A percentile compares a stretch with the other conserved stretches of the same genome.
phyloP scores from a whole-genome alignment of 2,113 vertebrate species.

The Mus musculus region GRCm39 chr15:26441501-26442000 shows the following conservation, averaged over 20 bases:
- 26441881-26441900: background rate
- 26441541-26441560: background rate
- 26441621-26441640: background rate
- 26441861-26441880: background rate
- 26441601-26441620: background rate
- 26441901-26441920: background rate
- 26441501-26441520: background rate
- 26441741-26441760: background rate
- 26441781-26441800: background rate
- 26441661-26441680: background rate
- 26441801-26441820: background rate
- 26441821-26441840: background rate
- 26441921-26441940: background rate
- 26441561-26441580: background rate
- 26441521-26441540: background rate
- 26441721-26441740: background rate
- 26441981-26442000: slow-evolving; percentile 20
- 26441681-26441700: background rate
- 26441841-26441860: background rate
- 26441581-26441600: background rate
- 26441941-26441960: background rate
- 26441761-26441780: background rate
- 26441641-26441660: background rate
- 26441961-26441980: slow-evolving; percentile 10
- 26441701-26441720: background rate